These are phyloP conservation scores for Arge pagana DNA, from an alignment of 2,888 invertebrate genomes.

Conservation along the genomic window DNA sequence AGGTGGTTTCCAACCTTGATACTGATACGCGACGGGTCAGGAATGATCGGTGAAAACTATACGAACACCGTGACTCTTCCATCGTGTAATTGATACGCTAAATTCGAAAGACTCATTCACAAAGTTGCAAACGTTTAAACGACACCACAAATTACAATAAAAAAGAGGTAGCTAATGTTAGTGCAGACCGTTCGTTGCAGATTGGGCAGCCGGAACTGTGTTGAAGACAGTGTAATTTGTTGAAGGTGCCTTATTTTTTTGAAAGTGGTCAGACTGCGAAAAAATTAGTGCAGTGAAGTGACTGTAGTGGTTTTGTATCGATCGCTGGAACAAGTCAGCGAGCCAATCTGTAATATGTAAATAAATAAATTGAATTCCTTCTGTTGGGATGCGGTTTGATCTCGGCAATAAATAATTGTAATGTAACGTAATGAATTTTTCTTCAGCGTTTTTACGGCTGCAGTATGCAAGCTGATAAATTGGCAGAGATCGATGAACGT, in stretches of 20 bases:
- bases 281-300: constrained; percentile 45
- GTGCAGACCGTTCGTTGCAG: constrained; percentile 15
- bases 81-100: no score
- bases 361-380: constrained; percentile 40
- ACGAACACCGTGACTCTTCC: no score
- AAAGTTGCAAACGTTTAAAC: constrained; percentile 1
- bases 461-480: no score
- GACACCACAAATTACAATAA: constrained; percentile 41
- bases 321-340: constrained; percentile 32
- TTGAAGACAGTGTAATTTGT: constrained; percentile 51
- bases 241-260: constrained; percentile 58
- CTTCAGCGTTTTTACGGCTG: no score
- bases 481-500: no score
- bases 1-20: no score
- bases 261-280: constrained; percentile 26
- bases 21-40: not conserved
- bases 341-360: constrained; percentile 52
- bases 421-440: constrained; percentile 28
- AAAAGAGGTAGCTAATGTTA: constrained; percentile 11
- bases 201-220: not conserved
- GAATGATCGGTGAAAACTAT: no score
- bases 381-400: constrained; percentile 39
- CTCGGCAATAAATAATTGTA: constrained; percentile 45
- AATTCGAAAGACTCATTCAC: no score
- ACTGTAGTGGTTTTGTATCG: constrained; percentile 41